These are phyloP conservation scores for Drosophila mimetica DNA, from an alignment of 2,888 invertebrate species.

Conservation along the genomic window DNA sequence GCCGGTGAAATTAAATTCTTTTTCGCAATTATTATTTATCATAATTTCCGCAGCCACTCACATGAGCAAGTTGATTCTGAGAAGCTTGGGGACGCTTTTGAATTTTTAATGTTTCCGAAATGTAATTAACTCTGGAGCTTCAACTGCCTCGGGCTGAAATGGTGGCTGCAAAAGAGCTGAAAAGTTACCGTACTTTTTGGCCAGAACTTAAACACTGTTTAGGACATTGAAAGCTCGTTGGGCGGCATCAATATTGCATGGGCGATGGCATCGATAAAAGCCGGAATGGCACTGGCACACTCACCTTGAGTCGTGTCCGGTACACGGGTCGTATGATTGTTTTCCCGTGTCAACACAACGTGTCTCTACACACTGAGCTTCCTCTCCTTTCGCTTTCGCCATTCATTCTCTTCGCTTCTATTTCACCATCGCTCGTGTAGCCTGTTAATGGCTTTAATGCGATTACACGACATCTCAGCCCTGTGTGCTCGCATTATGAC, in stretches of 20 bases:
- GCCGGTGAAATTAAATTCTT: conserved; percentile 20
- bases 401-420: not conserved
- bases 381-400: not conserved
- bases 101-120: conserved; percentile 39
- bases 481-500: conserved; percentile 34
- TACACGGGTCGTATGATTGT: conserved; percentile 53
- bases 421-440: not conserved
- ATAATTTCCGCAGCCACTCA: conserved; percentile 28
- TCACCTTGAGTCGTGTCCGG: conserved; percentile 31
- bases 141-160: conserved; percentile 5
- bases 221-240: conserved; percentile 37
- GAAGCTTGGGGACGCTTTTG: conserved; percentile 15
- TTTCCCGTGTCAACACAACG: conserved; percentile 49
- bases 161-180: conserved; percentile 20
- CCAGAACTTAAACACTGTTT: conserved; percentile 8
- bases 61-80: conserved; percentile 11
- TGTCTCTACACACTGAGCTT: conserved; percentile 23
- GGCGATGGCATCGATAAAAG: conserved; percentile 29
- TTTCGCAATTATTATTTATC: conserved; percentile 31
- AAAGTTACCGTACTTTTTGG: conserved; percentile 10
- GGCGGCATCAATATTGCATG: conserved; percentile 47
- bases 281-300: conserved; percentile 10
- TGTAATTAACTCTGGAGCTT: conserved; percentile 39
- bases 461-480: conserved; percentile 50
- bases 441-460: conserved; percentile 54